Percentiles rank a stretch among this genome's conserved stretches.
Evolutionary conservation across 1,140 invertebrate genomes (phyloP).

Genomic region (Drosophila subpulchrella): DNA sequence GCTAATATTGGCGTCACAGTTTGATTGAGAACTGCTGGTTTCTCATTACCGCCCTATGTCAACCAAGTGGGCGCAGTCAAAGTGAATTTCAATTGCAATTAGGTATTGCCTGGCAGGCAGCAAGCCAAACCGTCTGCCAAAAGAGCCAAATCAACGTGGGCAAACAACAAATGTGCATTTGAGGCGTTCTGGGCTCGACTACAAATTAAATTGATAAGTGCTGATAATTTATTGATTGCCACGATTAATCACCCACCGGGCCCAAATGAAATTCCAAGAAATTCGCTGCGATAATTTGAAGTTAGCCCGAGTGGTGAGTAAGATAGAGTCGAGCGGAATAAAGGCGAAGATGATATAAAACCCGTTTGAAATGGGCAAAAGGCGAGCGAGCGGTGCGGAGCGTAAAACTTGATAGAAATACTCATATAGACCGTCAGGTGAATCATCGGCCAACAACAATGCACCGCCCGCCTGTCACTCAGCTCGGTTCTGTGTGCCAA

Average conservation of each 20-base stretch:
- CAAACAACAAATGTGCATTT: slow-evolving; percentile 57
- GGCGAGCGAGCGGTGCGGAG: slow-evolving; percentile 9
- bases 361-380: slow-evolving; percentile 44
- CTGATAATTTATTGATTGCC: slow-evolving; percentile 72
- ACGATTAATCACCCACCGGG: slow-evolving; percentile 58
- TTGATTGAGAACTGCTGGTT: background rate
- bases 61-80: slow-evolving; percentile 11
- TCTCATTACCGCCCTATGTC: background rate
- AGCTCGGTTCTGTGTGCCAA: slow-evolving; percentile 35
- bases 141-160: background rate
- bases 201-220: slow-evolving; percentile 63
- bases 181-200: slow-evolving; percentile 18
- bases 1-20: background rate
- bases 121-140: background rate
- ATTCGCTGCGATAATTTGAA: slow-evolving; percentile 61
- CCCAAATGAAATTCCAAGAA: slow-evolving; percentile 62
- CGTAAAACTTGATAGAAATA: slow-evolving; percentile 48
- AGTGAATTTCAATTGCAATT: slow-evolving; percentile 30
- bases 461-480: slow-evolving; percentile 28
- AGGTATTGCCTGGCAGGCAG: background rate
- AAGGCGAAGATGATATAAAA: slow-evolving; percentile 63
- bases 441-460: slow-evolving; percentile 40
- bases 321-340: slow-evolving; percentile 34
- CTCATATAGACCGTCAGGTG: slow-evolving; percentile 39
- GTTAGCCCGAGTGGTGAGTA: slow-evolving; percentile 29